phyloP scores from a whole-genome alignment of 2,113 vertebrate genomes.

The Ciconia maguari region DNA sequence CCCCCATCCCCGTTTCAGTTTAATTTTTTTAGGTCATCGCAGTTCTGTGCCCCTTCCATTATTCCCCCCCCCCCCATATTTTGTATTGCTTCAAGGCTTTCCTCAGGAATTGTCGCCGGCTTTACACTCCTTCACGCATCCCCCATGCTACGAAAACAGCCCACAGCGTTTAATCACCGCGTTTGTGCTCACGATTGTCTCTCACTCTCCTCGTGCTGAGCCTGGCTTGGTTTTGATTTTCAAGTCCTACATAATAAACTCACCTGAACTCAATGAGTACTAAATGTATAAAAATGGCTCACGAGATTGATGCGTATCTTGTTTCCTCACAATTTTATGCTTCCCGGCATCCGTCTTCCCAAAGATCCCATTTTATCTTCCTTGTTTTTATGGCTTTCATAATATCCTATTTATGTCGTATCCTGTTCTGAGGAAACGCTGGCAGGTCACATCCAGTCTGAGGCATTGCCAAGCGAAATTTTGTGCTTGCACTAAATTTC shows the following conservation, averaged over 20 bases:
- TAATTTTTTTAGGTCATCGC: not conserved
- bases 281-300: not conserved
- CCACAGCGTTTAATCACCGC: not conserved
- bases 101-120: not conserved
- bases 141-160: not conserved
- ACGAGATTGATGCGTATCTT: not conserved
- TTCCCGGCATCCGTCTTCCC: not conserved
- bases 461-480: not conserved
- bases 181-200: not conserved
- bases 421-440: not conserved
- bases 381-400: not conserved
- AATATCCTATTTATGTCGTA: accelerated
- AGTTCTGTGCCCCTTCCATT: accelerated
- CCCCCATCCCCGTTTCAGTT: accelerated
- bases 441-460: not conserved
- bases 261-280: accelerated
- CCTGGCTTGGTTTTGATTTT: not conserved
- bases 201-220: not conserved
- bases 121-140: not conserved
- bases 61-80: not conserved
- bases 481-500: not conserved
- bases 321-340: not conserved
- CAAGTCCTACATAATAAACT: not conserved
- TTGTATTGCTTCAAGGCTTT: not conserved
- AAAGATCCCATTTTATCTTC: not conserved